phyloP scores from a whole-genome alignment of 2,888 invertebrate genomes.

The Drosophila pegasa region DNA sequence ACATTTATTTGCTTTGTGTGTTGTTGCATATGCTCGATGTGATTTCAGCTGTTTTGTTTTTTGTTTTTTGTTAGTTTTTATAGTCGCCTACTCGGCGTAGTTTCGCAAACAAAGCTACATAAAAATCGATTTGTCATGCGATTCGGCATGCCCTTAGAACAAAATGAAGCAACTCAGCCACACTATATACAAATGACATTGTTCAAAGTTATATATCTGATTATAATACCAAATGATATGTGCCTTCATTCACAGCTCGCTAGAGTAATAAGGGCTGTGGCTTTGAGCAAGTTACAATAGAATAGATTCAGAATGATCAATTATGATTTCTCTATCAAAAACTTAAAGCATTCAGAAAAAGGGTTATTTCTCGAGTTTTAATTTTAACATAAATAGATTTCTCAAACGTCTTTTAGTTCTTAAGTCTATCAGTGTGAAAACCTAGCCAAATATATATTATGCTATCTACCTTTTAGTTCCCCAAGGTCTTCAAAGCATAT shows the following conservation, averaged over 20 bases:
- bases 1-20: conserved; percentile 26
- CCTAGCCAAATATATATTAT: not conserved
- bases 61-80: conserved; percentile 41
- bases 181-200: conserved; percentile 11
- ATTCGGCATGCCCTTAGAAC: conserved; percentile 12
- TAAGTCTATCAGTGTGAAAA: not conserved
- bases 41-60: conserved; percentile 29
- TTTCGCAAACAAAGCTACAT: conserved; percentile 48
- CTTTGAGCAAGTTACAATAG: not conserved
- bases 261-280: not conserved
- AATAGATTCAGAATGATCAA: conserved; percentile 1
- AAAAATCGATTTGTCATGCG: conserved; percentile 55
- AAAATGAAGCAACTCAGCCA: conserved; percentile 1
- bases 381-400: no score
- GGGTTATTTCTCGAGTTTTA: not conserved
- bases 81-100: conserved; percentile 17
- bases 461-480: not conserved
- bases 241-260: conserved; percentile 3
- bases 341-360: not conserved
- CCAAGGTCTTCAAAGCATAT: conserved; percentile 26
- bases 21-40: conserved; percentile 31
- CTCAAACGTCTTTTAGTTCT: not conserved
- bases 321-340: not conserved
- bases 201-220: conserved; percentile 5
- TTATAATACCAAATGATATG: conserved; percentile 13